Conservation (phyloP, 2,888 invertebrate genomes). For the Xanthorhoe designata region DNA sequence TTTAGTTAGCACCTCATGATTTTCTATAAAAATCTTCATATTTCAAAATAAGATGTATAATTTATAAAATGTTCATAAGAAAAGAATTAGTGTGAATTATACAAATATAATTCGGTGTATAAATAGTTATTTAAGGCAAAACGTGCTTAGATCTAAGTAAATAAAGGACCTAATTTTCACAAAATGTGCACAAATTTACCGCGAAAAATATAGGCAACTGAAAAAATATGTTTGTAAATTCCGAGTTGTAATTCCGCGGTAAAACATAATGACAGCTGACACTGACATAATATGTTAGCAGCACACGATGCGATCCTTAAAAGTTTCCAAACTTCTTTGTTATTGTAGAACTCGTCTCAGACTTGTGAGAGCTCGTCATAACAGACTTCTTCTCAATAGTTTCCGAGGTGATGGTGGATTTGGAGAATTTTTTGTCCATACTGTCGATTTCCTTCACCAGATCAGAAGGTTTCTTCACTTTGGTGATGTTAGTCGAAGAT, state of each 20-base stretch:
- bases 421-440: slow-evolving; percentile 88
- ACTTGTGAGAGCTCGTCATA: slow-evolving; percentile 87
- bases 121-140: slow-evolving; percentile 33
- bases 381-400: slow-evolving; percentile 89
- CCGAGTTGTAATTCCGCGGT: slow-evolving; percentile 16
- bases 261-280: slow-evolving; percentile 34
- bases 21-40: slow-evolving; percentile 31
- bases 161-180: slow-evolving; percentile 20
- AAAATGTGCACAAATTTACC: slow-evolving; percentile 8
- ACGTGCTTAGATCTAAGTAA: slow-evolving; percentile 27
- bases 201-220: slow-evolving; percentile 1
- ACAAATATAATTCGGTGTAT: slow-evolving; percentile 20
- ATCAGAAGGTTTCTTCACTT: slow-evolving; percentile 71
- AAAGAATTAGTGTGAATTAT: slow-evolving; percentile 13
- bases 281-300: slow-evolving; percentile 35
- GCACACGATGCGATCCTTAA: slow-evolving; percentile 55
- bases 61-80: slow-evolving; percentile 27
- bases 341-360: slow-evolving; percentile 84
- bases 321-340: slow-evolving; percentile 85
- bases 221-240: slow-evolving; percentile 1
- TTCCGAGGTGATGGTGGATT: slow-evolving; percentile 89
- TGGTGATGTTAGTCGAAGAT: slow-evolving; percentile 59
- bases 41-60: slow-evolving; percentile 30
- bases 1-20: slow-evolving; percentile 43
- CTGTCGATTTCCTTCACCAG: slow-evolving; percentile 82